These are phyloP conservation scores for Araneus ventricosus DNA, from an alignment of 1,140 invertebrate species.

Conservation along the genomic window DNA sequence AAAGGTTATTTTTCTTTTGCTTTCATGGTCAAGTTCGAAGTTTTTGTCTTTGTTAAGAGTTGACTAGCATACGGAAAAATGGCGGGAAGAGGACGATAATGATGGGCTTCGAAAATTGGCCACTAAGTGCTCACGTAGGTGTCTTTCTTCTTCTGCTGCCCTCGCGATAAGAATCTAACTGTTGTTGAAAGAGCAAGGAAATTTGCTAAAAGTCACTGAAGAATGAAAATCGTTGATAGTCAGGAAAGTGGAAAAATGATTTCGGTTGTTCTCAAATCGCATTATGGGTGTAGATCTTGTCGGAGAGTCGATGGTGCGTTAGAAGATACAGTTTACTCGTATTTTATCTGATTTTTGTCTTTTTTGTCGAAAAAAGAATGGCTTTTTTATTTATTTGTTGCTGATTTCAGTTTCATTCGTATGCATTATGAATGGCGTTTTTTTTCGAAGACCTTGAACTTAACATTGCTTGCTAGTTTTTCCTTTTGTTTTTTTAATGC, in stretches of 20 bases:
- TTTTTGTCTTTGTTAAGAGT: slow-evolving; percentile 43
- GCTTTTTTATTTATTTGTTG: slow-evolving; percentile 10
- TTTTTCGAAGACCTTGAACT: slow-evolving; percentile 2
- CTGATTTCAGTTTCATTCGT: neutral
- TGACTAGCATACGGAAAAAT: neutral
- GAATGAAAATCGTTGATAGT: slow-evolving; percentile 26
- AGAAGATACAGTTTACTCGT: slow-evolving; percentile 10
- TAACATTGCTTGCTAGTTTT: neutral
- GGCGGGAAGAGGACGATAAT: neutral
- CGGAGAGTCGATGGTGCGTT: slow-evolving; percentile 12
- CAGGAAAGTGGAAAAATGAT: slow-evolving; percentile 56
- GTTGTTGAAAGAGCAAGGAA: neutral
- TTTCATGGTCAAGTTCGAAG: slow-evolving; percentile 71
- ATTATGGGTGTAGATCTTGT: slow-evolving; percentile 32
- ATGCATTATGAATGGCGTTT: neutral
- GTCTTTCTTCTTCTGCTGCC: neutral
- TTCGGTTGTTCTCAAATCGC: slow-evolving; percentile 19
- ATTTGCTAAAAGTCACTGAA: slow-evolving; percentile 40
- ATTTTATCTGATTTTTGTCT: neutral
- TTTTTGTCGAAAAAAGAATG: neutral
- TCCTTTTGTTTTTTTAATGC: neutral
- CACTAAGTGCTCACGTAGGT: slow-evolving; percentile 13
- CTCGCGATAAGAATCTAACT: slow-evolving; percentile 33
- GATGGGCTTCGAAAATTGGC: slow-evolving; percentile 52
- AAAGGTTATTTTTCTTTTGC: slow-evolving; percentile 51